Conservation (phyloP, 2,113 vertebrate species). For the Hymenochirus boettgeri region DNA sequence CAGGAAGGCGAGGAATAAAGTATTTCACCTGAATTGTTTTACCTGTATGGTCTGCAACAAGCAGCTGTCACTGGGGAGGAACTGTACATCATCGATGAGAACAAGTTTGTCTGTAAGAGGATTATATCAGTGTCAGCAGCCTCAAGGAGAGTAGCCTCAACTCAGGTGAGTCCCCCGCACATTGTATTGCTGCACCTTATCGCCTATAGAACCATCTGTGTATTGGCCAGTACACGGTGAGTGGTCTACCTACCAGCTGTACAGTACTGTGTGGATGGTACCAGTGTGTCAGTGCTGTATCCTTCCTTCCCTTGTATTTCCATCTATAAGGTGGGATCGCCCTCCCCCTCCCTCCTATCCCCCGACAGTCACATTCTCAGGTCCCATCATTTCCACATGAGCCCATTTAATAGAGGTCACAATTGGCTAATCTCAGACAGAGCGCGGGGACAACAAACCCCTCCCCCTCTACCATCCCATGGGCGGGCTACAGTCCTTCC, state of each 20-base stretch:
- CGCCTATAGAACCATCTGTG: too few relatives aligned
- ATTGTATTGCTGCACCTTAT: too few relatives aligned
- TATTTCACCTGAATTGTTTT: constrained; percentile 97
- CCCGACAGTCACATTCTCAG: not conserved
- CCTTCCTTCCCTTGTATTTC: too few relatives aligned
- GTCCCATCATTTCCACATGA: constrained; percentile 8
- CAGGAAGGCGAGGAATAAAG: constrained; percentile 90
- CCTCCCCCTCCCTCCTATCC: too few relatives aligned
- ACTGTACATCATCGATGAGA: constrained; percentile 93
- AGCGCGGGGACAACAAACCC: constrained; percentile 9
- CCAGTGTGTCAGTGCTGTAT: too few relatives aligned
- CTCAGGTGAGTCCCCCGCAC: constrained; percentile 79
- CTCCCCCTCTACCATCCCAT: constrained; percentile 12
- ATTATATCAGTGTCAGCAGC: constrained; percentile 82
- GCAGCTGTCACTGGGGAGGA: constrained; percentile 95
- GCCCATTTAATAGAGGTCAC: constrained; percentile 21
- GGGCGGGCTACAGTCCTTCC: constrained; percentile 18
- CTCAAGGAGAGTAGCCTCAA: constrained; percentile 91
- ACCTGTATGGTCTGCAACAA: constrained; percentile 98
- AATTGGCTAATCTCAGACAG: constrained; percentile 21
- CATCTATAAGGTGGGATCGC: too few relatives aligned
- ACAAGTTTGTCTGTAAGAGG: constrained; percentile 97
- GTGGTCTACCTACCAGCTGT: too few relatives aligned
- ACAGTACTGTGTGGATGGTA: too few relatives aligned
- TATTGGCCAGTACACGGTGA: too few relatives aligned